Evolutionary conservation across 2,888 invertebrate genomes (phyloP), one percentile per base, ranked within the genome.

Genomic region (Hirtodrosophila confusa): DNA sequence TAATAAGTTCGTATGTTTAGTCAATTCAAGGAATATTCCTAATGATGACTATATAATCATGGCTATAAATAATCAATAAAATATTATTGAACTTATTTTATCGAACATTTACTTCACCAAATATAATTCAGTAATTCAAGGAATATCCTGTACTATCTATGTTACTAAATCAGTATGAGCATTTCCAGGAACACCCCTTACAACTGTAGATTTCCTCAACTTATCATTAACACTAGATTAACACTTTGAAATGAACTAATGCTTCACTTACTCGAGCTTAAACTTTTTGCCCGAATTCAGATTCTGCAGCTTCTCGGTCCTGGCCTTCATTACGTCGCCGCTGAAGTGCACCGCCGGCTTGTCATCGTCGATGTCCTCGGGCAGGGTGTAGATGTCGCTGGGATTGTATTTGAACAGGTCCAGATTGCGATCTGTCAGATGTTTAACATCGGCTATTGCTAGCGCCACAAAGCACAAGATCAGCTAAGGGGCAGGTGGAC

Each of bases 391-490:
- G 37, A 91, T 65, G 69, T 91, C 91, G 58, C 78, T 80, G 27
- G 90, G 90, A 66, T 90, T 78, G 69, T 91, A 91, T 79, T 91
- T 90, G 64, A 91, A 91, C 33, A 91, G 76, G 53, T 91, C 90
- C 29, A 87, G 56, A 67, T 91, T 89, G 58, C 85, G 86, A 66
- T 90, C 87, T 65, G 86, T 86, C 56, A 89, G 69, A 64, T 88
- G 89, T 66, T 90, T 90, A 36, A 89, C 86, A 68, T 88, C 90
- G 54, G 89, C 90, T 43, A 65, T 62, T 31, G 85, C 77, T 64
- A 88, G 48, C 53, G 88, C 85, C 66, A 80, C 77, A 47, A 85
- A 75, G 57, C 88, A 85, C 51, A 90, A 75, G 63, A 90, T 57
- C 66, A 77, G 69, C 88, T 80, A n/a, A 27, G 17, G 11, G 24